Base-by-base conservation (phyloP, 2,113 vertebrate species). In the Brachirus orientalis region DNA sequence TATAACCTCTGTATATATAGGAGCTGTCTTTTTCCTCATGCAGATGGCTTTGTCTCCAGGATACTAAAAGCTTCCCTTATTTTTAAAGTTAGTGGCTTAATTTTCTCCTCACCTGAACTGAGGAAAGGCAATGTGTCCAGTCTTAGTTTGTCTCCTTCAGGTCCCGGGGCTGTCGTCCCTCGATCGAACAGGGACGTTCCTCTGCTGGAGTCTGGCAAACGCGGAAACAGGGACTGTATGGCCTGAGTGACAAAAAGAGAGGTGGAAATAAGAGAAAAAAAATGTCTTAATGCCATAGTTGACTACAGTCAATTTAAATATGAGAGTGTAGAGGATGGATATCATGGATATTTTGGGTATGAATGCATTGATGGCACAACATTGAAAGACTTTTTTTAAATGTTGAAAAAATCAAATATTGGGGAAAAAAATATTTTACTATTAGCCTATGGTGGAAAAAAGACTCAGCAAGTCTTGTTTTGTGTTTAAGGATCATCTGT, bases 201-300 rank as follows among this genome's bases (percentile, higher is more conserved):
- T 74, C 92, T 86, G 33, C 90, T 90, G 0, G 92, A 90, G 62
- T 96, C 95, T 51, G 94, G 94, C 88, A 96, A 84, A 70, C 95
- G 94, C 13, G 95, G 95, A 84, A 97, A 96, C 85, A 97, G 92
- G 55, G 92, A 95, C 91, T 96, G 95, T 72, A 97, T 91, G 36
- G 95, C 87, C 96, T 94, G 73, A 66, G 77, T 3, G 19, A 59
- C 50, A 72, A 20, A 53, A 62, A 73, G 10, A n/a, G 13, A 33
- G 37, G 46, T 10, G 43, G 14, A 22, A 11, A n/a, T n/a, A n/a
- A n/a, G n/a, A n/a, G n/a, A n/a, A n/a, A n/a, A n/a, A n/a, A n/a
- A n/a, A n/a, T n/a, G 28, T 28, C 3, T 28, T 28, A 28, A 28
- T 28, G 22, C 22, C 22, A n/a, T n/a, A n/a, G n/a, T n/a, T n/a